Evolutionary conservation across 2,888 invertebrate species (phyloP), one percentile per base, ranked within the genome.

Genomic region (Sphaerophoria taeniata): DNA sequence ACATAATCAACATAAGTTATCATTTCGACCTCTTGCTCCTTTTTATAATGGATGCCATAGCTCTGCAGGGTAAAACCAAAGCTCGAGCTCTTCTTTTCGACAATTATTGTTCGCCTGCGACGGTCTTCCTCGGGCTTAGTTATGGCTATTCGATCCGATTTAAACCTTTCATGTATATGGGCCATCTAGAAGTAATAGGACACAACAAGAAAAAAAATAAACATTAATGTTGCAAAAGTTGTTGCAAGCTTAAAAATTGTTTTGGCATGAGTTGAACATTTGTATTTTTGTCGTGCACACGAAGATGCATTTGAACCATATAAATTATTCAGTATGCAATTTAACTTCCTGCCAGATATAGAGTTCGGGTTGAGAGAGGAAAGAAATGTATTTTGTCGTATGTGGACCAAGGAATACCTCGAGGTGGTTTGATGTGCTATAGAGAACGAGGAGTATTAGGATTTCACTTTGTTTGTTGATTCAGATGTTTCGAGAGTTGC

Each of bases 1-100:
- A 99, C 98, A 91, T 98, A 98, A 90, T 99, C 99, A 58, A 99
- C 98, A 91, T 99, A 99, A 0, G 98, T 99, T 78, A 99, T 97
- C 93, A 98, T 96, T 92, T 99, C 98, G 80, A 98, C 96, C 91
- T 98, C 98, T 90, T 97, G 96, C 89, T 97, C 98, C 93, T 96
- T 95, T 91, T 97, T 97, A 92, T 98, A 98, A 91, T 98, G 98
- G 83, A 99, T 98, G 45, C 98, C 98, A 91, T 99, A 99, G 89
- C 98, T 98, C 94, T 99, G 98, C 49, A 99, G 93, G 0, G 98
- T 98, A 92, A 99, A 99, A 12, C 99, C 99, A 91, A 97, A 99
- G 39, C 96, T 96, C 56, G 96, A 96, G 91, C 96, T 96, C 90
- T 95, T 96, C 93, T 97, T 97, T 91, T 98, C 97, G 5, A 97